Evolutionary conservation across 2,888 invertebrate genomes (phyloP), one percentile per base, ranked within the genome.

Genomic region (Orthosia incerta): DNA sequence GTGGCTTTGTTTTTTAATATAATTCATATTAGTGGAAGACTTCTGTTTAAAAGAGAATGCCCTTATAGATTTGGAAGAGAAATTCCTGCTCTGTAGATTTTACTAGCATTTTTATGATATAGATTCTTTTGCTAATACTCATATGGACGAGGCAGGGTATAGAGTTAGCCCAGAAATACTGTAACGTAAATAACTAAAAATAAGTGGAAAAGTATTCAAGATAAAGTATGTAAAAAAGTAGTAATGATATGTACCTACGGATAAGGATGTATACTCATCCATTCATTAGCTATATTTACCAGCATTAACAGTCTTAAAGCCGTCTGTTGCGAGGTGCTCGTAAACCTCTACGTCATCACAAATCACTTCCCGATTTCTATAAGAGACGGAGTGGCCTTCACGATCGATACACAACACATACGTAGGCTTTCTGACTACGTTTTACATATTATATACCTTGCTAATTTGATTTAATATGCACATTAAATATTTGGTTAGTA

Each of bases 291-390:
- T 39, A 53, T 69, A 73, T 76, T 71, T 70, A 64, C 61, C 60
- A 53, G 23, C 15, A 81, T 74, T 69, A 67, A 20, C 53, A 73
- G 69, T 76, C 71, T 67, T 75, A n/a, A 61, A 64, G 31, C 59
- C 48, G 70, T 66, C 63, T 66, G 70, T 77, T 85, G 63, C 61
- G 74, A 82, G 74, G 80, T 72, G 65, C 81, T 78, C 74, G 73
- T 81, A 76, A 83, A 73, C 39, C 39, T 65, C 77, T 82, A 86
- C 91, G 91, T 91, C 91, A 90, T 68, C 75, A 74, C 74, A 86
- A 80, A 87, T 83, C 83, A 94, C 94, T 95, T 95, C 95, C 95
- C 93, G 90, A 88, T 93, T 88, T 90, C 94, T 93, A 90, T 92
- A 93, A 89, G 91, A 91, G 92, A 92, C 89, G 76, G 85, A 87